phyloP scores from a whole-genome alignment of 2,797 vertebrate species.

The Dendrocincla fuliginosa region DNA sequence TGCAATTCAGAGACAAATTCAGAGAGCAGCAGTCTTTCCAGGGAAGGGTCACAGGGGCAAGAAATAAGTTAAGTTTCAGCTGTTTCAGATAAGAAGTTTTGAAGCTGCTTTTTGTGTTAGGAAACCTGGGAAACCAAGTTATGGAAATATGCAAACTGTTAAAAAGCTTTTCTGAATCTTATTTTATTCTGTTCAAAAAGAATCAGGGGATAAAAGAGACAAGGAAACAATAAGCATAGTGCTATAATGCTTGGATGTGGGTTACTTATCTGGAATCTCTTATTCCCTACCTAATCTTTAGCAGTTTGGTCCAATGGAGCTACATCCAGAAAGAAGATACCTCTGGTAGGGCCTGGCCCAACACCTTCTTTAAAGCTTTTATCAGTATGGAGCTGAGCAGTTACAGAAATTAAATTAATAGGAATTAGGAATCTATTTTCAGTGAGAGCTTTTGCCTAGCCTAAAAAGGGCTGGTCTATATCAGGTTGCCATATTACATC shows the following conservation, averaged over 20 bases:
- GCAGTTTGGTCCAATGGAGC: neutral
- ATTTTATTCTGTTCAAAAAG: neutral
- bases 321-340: neutral
- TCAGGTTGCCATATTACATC: neutral
- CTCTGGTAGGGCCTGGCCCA: neutral
- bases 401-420: neutral
- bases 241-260: fast-evolving
- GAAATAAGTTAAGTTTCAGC: neutral
- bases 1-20: neutral
- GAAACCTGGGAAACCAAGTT: neutral
- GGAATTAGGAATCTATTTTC: neutral
- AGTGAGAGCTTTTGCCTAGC: neutral
- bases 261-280: neutral
- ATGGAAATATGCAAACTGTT: neutral
- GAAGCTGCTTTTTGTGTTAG: neutral
- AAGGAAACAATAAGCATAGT: neutral
- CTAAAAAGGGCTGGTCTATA: neutral
- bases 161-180: neutral
- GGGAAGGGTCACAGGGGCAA: neutral
- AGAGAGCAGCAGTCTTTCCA: neutral
- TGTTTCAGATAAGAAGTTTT: neutral
- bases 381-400: neutral
- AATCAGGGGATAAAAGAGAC: neutral
- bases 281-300: neutral
- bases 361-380: neutral